phyloP scores from a whole-genome alignment of 2,797 vertebrate genomes.

The Hippocampus kuda region DNA sequence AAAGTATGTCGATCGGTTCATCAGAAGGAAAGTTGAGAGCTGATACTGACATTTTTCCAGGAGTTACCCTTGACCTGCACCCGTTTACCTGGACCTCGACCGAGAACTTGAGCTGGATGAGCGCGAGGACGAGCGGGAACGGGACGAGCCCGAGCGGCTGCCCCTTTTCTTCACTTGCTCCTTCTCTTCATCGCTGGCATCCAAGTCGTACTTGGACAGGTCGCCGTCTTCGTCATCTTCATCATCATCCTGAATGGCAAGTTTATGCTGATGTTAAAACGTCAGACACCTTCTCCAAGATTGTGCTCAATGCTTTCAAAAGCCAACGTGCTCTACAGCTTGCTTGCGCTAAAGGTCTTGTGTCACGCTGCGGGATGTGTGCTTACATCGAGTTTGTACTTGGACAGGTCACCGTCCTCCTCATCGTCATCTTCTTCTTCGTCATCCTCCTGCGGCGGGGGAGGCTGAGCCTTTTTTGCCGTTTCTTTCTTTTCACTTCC shows the following conservation, averaged over 20 bases:
- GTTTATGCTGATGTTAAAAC: not conserved
- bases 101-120: slow-evolving; percentile 97
- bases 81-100: slow-evolving; percentile 99
- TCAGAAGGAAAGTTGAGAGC: slow-evolving; percentile 79
- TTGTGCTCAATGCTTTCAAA: not conserved
- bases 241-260: slow-evolving; percentile 73
- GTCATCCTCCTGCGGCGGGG: slow-evolving; percentile 43
- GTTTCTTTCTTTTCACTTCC: slow-evolving; percentile 79
- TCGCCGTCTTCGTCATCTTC: slow-evolving; percentile 79
- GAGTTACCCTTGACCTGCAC: slow-evolving; percentile 99
- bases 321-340: not conserved
- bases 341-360: not conserved
- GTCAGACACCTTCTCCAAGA: not conserved
- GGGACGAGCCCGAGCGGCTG: slow-evolving; percentile 85
- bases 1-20: slow-evolving; percentile 46
- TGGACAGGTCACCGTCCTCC: slow-evolving; percentile 90
- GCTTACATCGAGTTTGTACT: slow-evolving; percentile 93
- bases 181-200: slow-evolving; percentile 83
- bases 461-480: slow-evolving; percentile 54
- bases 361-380: not conserved
- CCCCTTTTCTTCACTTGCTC: slow-evolving; percentile 70
- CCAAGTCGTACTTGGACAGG: slow-evolving; percentile 93
- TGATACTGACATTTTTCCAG: slow-evolving; percentile 99
- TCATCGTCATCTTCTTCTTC: slow-evolving; percentile 87
- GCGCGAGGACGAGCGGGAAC: slow-evolving; percentile 82